phyloP scores from a whole-genome alignment of 2,888 invertebrate species.

The Sesamia inferens region DNA sequence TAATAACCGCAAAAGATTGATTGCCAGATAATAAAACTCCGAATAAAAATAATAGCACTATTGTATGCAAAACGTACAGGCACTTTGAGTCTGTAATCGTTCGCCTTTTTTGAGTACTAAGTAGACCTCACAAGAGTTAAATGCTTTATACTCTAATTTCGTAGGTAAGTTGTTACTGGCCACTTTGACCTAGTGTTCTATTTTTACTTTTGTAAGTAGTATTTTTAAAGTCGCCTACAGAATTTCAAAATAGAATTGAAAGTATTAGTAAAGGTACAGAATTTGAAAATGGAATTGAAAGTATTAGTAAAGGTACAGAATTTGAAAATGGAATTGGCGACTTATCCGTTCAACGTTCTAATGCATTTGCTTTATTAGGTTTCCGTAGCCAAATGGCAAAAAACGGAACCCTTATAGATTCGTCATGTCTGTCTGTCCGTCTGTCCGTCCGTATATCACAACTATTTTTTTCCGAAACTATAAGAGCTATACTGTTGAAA shows the following conservation, averaged over 20 bases:
- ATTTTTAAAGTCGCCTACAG: constrained; percentile 11
- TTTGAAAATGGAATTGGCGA: constrained; percentile 34
- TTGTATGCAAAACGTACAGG: constrained; percentile 87
- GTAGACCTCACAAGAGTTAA: constrained; percentile 82
- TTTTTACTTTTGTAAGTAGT: neutral
- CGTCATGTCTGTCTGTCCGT: no score
- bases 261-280: no score
- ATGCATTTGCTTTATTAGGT: constrained; percentile 42
- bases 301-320: no score
- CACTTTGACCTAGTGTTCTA: constrained; percentile 48
- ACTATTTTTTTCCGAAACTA: no score
- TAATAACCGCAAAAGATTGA: constrained; percentile 65
- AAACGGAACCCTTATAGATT: no score
- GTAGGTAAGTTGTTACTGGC: constrained; percentile 14
- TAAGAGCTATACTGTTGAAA: no score
- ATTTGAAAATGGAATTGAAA: constrained; percentile 34
- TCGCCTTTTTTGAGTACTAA: constrained; percentile 82
- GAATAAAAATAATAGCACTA: constrained; percentile 79
- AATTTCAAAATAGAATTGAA: constrained; percentile 33
- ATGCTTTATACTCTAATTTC: constrained; percentile 27
- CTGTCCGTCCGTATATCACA: no score
- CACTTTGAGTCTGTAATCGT: constrained; percentile 76
- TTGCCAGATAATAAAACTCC: constrained; percentile 72
- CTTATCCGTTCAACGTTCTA: constrained; percentile 35
- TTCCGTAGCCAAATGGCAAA: no score